Percentiles rank a stretch among this genome's conserved stretches.
Evolutionary conservation across 2,113 vertebrate genomes (phyloP).

Genomic region (Eudorcas thomsonii): DNA sequence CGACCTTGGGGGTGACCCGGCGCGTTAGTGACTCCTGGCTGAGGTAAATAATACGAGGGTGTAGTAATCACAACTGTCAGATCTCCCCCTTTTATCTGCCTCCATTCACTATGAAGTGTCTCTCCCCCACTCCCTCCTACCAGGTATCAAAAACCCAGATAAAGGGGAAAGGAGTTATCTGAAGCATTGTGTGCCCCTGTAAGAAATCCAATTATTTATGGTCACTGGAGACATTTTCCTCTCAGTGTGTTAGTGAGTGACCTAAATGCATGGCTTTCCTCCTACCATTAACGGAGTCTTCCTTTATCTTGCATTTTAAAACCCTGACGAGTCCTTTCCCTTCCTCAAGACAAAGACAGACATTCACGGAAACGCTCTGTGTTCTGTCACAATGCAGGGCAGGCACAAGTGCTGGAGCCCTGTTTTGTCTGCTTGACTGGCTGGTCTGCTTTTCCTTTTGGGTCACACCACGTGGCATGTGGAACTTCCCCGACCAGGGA

Average conservation of each 20-base stretch:
- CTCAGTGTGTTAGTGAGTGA: slow-evolving; percentile 42
- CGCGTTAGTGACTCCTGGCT: slow-evolving; percentile 10
- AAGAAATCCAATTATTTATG: slow-evolving; percentile 72
- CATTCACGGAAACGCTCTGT: background rate
- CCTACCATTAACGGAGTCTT: background rate
- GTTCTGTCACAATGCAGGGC: background rate
- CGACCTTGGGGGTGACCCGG: slow-evolving; percentile 26
- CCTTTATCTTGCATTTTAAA: background rate
- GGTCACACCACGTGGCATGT: fast-evolving
- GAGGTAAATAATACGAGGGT: background rate
- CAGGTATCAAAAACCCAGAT: slow-evolving; percentile 53
- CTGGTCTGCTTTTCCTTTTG: background rate
- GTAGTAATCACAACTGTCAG: background rate
- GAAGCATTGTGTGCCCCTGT: slow-evolving; percentile 40
- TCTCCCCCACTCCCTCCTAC: slow-evolving; percentile 8
- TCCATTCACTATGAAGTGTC: background rate
- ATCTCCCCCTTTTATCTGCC: slow-evolving; percentile 54
- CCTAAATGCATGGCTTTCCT: slow-evolving; percentile 52
- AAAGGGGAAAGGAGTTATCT: slow-evolving; percentile 52
- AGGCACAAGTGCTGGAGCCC: no score
- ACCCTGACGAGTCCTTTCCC: background rate
- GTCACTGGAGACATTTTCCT: slow-evolving; percentile 55
- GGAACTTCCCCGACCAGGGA: background rate
- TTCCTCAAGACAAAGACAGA: background rate
- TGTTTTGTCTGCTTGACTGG: background rate